These are phyloP conservation scores for Ginglymostoma cirratum DNA, from an alignment of 2,113 vertebrate genomes.

Conservation along the genomic window DNA sequence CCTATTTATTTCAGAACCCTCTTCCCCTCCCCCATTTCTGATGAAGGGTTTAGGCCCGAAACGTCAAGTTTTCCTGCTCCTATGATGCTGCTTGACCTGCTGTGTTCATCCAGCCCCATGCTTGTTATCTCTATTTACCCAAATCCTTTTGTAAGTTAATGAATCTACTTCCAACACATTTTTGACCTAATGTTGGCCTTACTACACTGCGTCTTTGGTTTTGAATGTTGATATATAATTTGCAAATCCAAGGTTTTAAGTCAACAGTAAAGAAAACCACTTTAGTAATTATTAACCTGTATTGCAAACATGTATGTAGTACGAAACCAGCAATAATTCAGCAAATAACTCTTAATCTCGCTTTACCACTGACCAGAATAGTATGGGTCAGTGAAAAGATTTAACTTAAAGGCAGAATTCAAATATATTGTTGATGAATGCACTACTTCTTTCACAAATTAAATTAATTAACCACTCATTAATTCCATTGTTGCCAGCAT, in stretches of 20 bases:
- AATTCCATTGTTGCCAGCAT: neutral
- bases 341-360: neutral
- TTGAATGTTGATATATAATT: neutral
- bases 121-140: too few species aligned
- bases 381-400: neutral
- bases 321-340: neutral
- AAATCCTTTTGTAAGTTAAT: neutral
- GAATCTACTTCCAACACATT: neutral
- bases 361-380: neutral
- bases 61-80: too few species aligned
- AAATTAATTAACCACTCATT: neutral
- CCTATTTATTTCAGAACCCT: too few species aligned
- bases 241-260: neutral
- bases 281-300: neutral
- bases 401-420: neutral
- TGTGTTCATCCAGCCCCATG: too few species aligned
- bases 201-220: neutral
- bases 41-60: too few species aligned
- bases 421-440: neutral
- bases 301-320: neutral
- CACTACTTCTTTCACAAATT: neutral
- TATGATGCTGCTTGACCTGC: too few species aligned
- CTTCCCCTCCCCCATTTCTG: too few species aligned
- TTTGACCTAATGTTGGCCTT: neutral
- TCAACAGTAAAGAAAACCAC: neutral